Evolutionary conservation across 2,113 vertebrate species (phyloP), one percentile per base, ranked within the genome.

Genomic region (Chrysemys picta): DNA sequence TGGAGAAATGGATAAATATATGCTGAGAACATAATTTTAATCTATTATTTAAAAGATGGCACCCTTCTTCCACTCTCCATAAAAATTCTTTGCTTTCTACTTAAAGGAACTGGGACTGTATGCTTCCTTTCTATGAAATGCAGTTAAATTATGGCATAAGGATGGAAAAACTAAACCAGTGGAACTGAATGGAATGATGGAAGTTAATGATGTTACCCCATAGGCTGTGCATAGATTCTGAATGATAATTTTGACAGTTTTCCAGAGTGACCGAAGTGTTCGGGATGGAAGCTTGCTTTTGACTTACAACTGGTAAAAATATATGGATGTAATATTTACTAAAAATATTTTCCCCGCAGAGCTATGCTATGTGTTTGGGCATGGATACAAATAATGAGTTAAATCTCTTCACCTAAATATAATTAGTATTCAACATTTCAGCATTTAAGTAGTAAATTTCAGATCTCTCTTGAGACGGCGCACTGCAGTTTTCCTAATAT

Each of bases 401-500:
- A 69, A 88, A 31, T 69, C 42, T 84, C 78, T 52, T 53, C 75
- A 69, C 69, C 83, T 53, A 87, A 21, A 1, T 52, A 81, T 35
- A 72, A 65, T 78, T 85, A 29, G 62, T 8, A 1, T 69, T 93
- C 52, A 69, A 82, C 84, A 3, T 14, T 52, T 13, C 62, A 53
- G 12, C 24, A 10, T 89, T 42, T 90, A 45, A 94, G 87, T 69
- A 69, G n/a, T n/a, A 38, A 62, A 85, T 76, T 45, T 76, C 38
- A 27, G 42, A 76, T 25, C 22, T 42, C 35, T 35, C 38, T 92
- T 42, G 91, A 78, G 89, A 93, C 94, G 72, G 87, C 80, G 0
- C 84, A 88, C 89, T 78, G 75, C 94, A 62, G 1, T 93, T 96
- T 96, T 50, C 91, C 87, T 89, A 72, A 6, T 25, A 95, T 93